A percentile compares a stretch with the other conserved stretches of the same genome.
phyloP scores from a whole-genome alignment of 2,113 vertebrate species.

The Xyliphius kryptos region DNA sequence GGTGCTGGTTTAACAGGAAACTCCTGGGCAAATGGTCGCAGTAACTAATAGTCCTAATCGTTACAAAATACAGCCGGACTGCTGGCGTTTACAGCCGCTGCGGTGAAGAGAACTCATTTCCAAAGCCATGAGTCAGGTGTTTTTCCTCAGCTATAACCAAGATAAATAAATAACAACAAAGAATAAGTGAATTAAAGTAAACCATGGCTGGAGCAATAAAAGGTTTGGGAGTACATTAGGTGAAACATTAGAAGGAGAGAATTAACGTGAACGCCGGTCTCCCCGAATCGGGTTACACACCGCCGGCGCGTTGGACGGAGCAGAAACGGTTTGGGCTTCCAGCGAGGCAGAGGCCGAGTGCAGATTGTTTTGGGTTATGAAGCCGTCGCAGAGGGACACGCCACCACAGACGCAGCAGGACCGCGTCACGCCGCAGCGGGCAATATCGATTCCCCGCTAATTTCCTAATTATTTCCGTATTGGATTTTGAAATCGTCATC shows the following conservation, averaged over 20 bases:
- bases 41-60: too few species aligned
- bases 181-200: constrained; percentile 47
- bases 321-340: constrained; percentile 58
- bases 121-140: constrained; percentile 49
- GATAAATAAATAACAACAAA: constrained; percentile 51
- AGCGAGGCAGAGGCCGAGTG: constrained; percentile 60
- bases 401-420: constrained; percentile 35
- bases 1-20: too few species aligned
- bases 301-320: constrained; percentile 50
- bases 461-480: constrained; percentile 76
- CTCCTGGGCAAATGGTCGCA: too few species aligned
- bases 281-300: constrained; percentile 55
- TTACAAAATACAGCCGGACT: constrained; percentile 9
- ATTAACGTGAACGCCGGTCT: constrained; percentile 58
- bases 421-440: constrained; percentile 58
- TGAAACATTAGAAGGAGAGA: constrained; percentile 60
- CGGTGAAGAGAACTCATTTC: not conserved
- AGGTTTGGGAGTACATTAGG: constrained; percentile 63
- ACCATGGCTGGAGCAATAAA: constrained; percentile 52
- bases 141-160: constrained; percentile 51
- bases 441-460: constrained; percentile 67
- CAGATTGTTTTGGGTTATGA: constrained; percentile 62
- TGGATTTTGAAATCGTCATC: constrained; percentile 75
- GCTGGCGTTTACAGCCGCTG: constrained; percentile 13
- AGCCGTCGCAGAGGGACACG: constrained; percentile 35